phyloP scores from a whole-genome alignment of 2,888 invertebrate genomes.

The Lathronympha strigana region DNA sequence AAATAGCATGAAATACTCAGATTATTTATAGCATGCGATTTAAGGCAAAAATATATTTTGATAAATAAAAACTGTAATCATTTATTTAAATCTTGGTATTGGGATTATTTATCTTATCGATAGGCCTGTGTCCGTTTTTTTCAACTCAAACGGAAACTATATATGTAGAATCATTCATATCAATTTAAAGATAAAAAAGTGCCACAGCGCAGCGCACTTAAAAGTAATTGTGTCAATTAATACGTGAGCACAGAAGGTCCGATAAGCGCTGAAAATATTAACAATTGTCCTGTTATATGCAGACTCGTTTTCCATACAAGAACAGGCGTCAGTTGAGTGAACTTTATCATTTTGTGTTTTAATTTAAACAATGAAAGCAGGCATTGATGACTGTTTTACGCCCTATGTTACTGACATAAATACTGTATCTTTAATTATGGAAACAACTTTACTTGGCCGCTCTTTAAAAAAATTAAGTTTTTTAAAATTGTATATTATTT shows the following conservation, averaged over 20 bases:
- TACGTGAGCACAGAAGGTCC: slow-evolving; percentile 57
- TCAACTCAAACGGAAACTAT: slow-evolving; percentile 17
- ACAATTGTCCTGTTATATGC: slow-evolving; percentile 18
- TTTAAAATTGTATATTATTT: too few relatives aligned
- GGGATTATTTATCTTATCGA: too few relatives aligned
- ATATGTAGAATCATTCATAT: not conserved
- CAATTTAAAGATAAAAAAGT: slow-evolving; percentile 8
- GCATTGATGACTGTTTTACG: not conserved
- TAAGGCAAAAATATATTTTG: too few relatives aligned
- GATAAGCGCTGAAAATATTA: slow-evolving; percentile 45
- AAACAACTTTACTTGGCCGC: too few relatives aligned
- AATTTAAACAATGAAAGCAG: slow-evolving; percentile 2
- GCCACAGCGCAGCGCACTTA: slow-evolving; percentile 30
- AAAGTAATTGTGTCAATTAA: slow-evolving; percentile 56
- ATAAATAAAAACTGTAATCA: too few relatives aligned
- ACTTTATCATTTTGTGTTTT: slow-evolving; percentile 28
- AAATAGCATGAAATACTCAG: too few relatives aligned
- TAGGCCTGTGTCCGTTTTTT: slow-evolving; percentile 14
- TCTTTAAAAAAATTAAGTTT: too few relatives aligned
- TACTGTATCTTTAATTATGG: not conserved
- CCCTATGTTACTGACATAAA: not conserved
- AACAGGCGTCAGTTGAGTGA: slow-evolving; percentile 15
- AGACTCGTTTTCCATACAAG: slow-evolving; percentile 6
- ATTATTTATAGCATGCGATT: too few relatives aligned
- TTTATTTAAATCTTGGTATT: too few relatives aligned